phyloP scores from a whole-genome alignment of 2,113 vertebrate genomes.

The Eretmochelys imbricata region DNA sequence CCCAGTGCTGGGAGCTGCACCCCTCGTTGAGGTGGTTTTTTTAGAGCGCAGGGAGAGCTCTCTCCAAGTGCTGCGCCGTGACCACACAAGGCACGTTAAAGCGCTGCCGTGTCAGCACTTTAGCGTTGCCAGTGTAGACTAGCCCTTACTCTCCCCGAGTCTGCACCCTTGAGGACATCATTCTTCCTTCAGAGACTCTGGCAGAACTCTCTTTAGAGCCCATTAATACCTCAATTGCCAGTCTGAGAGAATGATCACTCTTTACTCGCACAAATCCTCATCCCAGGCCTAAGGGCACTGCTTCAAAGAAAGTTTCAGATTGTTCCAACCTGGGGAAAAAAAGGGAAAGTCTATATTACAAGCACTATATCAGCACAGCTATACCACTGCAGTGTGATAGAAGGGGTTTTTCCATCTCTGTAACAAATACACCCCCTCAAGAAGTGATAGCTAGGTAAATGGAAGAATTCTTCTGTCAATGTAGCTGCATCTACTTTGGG shows the following conservation, averaged over 20 bases:
- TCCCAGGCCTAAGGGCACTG: neutral
- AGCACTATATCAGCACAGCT: neutral
- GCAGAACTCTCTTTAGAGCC: neutral
- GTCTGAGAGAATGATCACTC: neutral
- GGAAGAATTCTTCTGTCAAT: neutral
- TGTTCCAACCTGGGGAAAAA: neutral
- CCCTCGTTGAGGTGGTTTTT: too few relatives aligned
- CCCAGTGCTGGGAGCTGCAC: too few relatives aligned
- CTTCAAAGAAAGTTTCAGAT: neutral
- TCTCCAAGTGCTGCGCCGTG: too few relatives aligned
- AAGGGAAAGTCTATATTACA: neutral
- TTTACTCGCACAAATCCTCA: neutral
- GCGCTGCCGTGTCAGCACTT: too few relatives aligned
- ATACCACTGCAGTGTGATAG: neutral
- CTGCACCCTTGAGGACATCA: neutral
- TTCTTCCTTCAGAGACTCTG: neutral
- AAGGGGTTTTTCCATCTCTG: neutral
- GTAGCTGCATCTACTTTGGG: neutral
- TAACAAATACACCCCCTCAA: neutral
- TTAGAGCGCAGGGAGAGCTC: too few relatives aligned
- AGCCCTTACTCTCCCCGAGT: neutral
- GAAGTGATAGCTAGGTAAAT: neutral
- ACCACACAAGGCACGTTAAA: too few relatives aligned
- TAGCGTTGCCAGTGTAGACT: too few relatives aligned
- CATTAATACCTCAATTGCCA: accelerated